Conservation (phyloP, 2,888 invertebrate genomes). For the Muscina levida region DNA sequence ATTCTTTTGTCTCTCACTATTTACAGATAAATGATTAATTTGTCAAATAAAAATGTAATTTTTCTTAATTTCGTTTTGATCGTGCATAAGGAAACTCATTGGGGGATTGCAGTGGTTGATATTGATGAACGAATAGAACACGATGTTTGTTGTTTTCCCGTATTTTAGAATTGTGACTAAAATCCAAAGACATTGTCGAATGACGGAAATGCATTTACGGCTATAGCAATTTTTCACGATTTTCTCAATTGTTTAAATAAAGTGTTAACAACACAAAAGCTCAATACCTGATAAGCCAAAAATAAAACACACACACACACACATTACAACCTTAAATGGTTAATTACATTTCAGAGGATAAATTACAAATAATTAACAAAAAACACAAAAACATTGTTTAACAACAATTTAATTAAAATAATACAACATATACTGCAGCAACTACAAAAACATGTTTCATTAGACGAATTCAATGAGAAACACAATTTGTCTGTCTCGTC, state of each 20-base stretch:
- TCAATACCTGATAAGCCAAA: slow-evolving; percentile 31
- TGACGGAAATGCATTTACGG: slow-evolving; percentile 60
- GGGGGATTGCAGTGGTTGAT: slow-evolving; percentile 14
- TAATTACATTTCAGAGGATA: slow-evolving; percentile 37
- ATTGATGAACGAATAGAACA: slow-evolving; percentile 27
- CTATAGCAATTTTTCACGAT: slow-evolving; percentile 47
- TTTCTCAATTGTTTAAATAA: slow-evolving; percentile 37
- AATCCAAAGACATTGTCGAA: slow-evolving; percentile 51
- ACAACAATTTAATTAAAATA: slow-evolving; percentile 6
- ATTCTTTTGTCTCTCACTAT: no score
- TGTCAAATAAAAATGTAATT: slow-evolving; percentile 58
- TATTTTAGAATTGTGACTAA: background rate
- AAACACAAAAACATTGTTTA: background rate
- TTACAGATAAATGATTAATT: slow-evolving; percentile 51
- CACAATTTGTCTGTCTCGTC: background rate
- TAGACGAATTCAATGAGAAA: background rate
- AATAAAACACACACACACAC: slow-evolving; percentile 20
- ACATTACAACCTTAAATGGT: slow-evolving; percentile 58
- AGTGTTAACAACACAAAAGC: slow-evolving; percentile 21
- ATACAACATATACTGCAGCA: no score
- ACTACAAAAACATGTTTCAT: no score
- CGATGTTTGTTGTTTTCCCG: background rate
- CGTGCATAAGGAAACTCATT: slow-evolving; percentile 48
- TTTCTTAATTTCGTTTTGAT: slow-evolving; percentile 51
- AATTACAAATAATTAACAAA: slow-evolving; percentile 21